Evolutionary conservation across 1,140 invertebrate genomes (phyloP).

Genomic region (Bombus huntii): DNA sequence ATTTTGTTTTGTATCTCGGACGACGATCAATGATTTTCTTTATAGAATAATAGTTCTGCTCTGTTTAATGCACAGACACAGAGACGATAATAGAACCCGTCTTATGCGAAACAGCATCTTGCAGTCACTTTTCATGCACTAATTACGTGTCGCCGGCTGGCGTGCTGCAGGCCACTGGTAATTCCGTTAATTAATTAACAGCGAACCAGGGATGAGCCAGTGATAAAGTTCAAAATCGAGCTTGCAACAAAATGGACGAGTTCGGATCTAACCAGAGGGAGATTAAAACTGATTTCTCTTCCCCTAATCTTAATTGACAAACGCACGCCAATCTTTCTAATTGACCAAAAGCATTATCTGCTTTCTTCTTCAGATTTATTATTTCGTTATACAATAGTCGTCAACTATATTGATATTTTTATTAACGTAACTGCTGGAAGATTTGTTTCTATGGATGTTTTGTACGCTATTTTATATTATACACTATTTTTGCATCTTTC

Average conservation of each 20-base stretch:
- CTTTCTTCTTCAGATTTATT: background rate
- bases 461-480: background rate
- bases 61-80: background rate
- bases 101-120: background rate
- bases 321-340: background rate
- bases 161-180: background rate
- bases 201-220: slow-evolving; percentile 15
- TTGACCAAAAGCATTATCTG: background rate
- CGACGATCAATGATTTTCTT: background rate
- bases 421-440: background rate
- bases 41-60: background rate
- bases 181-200: slow-evolving; percentile 48
- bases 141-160: slow-evolving; percentile 1
- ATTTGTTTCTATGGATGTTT: background rate
- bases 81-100: background rate
- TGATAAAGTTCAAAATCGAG: slow-evolving; percentile 13
- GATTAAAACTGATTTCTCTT: slow-evolving; percentile 1
- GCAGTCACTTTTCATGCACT: background rate
- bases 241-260: slow-evolving; percentile 5
- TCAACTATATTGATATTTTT: background rate
- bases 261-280: background rate
- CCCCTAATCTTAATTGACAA: slow-evolving; percentile 48
- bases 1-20: background rate
- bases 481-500: background rate
- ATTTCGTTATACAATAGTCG: no score